These are phyloP conservation scores for Mellilla xanthometata DNA, from an alignment of 2,888 invertebrate genomes.

Conservation along the genomic window DNA sequence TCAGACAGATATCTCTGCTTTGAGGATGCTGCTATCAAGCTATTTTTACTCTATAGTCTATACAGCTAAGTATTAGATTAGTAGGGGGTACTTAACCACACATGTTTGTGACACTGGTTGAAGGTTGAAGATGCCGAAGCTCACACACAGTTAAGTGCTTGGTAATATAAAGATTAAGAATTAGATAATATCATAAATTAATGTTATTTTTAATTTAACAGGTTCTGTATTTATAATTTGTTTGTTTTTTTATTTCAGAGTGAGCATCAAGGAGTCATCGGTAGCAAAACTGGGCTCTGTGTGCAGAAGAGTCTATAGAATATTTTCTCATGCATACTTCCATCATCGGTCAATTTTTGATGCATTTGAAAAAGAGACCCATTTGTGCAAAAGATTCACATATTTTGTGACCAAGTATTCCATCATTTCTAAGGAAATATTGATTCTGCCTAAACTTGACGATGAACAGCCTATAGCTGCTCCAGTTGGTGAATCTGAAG, in stretches of 20 bases:
- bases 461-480: conserved; percentile 85
- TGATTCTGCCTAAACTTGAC: conserved; percentile 98
- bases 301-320: conserved; percentile 98
- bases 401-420: conserved; percentile 99
- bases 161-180: too few relatives aligned
- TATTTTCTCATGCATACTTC: conserved; percentile 99
- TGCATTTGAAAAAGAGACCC: conserved; percentile 98
- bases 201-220: too few relatives aligned
- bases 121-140: too few relatives aligned
- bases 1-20: too few relatives aligned
- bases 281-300: conserved; percentile 99
- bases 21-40: too few relatives aligned
- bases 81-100: too few relatives aligned
- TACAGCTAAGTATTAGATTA: too few relatives aligned
- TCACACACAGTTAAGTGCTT: too few relatives aligned
- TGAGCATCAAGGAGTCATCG: conserved; percentile 99
- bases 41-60: too few relatives aligned
- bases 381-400: conserved; percentile 97
- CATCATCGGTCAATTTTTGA: conserved; percentile 98
- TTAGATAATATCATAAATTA: too few relatives aligned
- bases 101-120: too few relatives aligned
- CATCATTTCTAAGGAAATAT: conserved; percentile 98
- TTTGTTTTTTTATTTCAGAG: conserved; percentile 87
- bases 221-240: too few relatives aligned
- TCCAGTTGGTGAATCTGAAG: conserved; percentile 78